phyloP scores from a whole-genome alignment of 2,113 vertebrate species.

The Mesocricetus auratus region DNA sequence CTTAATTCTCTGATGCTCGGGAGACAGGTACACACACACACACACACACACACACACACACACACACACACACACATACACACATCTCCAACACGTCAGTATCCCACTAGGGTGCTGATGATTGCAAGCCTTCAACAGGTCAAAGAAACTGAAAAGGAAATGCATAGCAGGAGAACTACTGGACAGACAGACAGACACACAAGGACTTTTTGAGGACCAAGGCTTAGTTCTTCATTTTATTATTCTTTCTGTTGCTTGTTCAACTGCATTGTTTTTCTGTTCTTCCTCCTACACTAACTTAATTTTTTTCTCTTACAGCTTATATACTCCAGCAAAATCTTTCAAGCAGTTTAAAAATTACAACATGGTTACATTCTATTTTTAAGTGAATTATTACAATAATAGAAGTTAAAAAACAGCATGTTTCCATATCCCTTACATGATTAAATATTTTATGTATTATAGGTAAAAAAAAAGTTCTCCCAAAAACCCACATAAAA shows the following conservation, averaged over 20 bases:
- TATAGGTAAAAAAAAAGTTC: not conserved
- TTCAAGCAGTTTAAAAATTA: not conserved
- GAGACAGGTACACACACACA: no score
- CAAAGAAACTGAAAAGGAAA: not conserved
- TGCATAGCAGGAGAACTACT: not conserved
- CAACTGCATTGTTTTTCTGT: not conserved
- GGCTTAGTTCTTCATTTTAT: not conserved
- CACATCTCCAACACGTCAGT: not conserved
- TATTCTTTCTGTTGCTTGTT: not conserved
- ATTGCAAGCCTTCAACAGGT: not conserved
- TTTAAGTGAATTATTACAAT: not conserved
- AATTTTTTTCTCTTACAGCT: not conserved
- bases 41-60: no score
- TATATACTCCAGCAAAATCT: not conserved
- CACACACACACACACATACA: not conserved
- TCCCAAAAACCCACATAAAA: not conserved
- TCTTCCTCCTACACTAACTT: no score
- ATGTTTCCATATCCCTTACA: not conserved
- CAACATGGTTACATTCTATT: not conserved
- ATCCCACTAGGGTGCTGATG: not conserved
- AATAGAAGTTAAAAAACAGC: not conserved
- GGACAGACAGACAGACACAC: not conserved
- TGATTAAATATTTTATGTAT: not conserved
- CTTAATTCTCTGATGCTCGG: not conserved
- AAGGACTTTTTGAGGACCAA: not conserved